Evolutionary conservation across 2,113 vertebrate genomes (phyloP).

Genomic region (Pyrgilauda ruficollis): DNA sequence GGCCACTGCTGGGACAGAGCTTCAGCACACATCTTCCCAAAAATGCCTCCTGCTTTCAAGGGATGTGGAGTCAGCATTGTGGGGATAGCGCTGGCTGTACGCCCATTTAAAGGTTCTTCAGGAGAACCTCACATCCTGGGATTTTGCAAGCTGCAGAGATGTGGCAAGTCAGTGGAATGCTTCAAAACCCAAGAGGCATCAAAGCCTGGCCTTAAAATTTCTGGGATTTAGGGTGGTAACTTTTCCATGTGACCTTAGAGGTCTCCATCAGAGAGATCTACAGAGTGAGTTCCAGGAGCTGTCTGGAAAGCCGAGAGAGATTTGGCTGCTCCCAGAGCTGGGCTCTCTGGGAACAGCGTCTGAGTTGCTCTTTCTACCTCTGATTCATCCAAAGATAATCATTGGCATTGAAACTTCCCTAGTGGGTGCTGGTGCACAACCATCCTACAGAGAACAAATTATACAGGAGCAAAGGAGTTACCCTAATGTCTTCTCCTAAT

Average conservation of each 20-base stretch:
- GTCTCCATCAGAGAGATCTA: not conserved
- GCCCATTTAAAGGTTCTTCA: not conserved
- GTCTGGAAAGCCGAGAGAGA: not conserved
- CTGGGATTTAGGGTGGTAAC: not conserved
- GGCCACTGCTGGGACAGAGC: not conserved
- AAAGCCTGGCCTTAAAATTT: not conserved
- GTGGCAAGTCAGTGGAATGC: not conserved
- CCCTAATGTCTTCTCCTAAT: not conserved
- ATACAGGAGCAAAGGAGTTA: not conserved
- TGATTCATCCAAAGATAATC: not conserved
- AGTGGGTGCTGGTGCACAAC: not conserved
- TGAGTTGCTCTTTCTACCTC: not conserved
- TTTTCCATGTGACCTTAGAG: not conserved
- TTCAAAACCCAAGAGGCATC: not conserved
- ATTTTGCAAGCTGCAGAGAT: not conserved
- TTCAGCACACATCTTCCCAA: rapidly evolving
- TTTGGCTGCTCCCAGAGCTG: not conserved
- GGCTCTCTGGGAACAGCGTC: not conserved
- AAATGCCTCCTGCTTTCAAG: not conserved
- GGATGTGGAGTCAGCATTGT: rapidly evolving
- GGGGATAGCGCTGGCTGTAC: not conserved
- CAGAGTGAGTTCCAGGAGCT: not conserved
- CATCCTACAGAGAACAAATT: not conserved
- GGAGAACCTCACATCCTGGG: not conserved
- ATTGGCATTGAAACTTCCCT: not conserved